Conservation (phyloP, 1,140 invertebrate genomes). For the Bactericera cockerelli region DNA sequence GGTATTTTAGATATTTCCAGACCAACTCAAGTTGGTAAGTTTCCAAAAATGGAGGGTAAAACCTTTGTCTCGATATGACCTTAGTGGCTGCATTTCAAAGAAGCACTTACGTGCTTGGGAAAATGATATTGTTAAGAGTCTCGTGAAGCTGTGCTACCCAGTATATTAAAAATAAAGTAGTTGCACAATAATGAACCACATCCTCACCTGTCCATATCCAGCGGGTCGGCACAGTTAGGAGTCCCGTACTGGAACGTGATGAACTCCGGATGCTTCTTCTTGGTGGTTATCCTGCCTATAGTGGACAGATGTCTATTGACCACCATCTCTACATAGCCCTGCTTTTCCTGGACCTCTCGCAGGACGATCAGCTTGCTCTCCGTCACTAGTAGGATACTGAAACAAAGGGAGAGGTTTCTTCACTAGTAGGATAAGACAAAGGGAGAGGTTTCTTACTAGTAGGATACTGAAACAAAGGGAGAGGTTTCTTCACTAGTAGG, state of each 20-base stretch:
- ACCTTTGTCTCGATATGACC: too few relatives aligned
- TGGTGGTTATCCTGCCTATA: constrained; percentile 91
- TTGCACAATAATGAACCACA: neutral
- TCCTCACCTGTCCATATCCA: constrained; percentile 61
- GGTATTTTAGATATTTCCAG: too few relatives aligned
- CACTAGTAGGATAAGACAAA: constrained; percentile 9
- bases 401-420: too few relatives aligned
- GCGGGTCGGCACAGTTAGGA: constrained; percentile 41
- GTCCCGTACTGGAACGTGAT: constrained; percentile 91
- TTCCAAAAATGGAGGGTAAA: too few relatives aligned
- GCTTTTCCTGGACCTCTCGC: constrained; percentile 32
- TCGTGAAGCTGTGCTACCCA: too few relatives aligned
- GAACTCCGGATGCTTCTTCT: constrained; percentile 80
- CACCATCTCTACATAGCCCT: constrained; percentile 63
- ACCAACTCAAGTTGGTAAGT: too few relatives aligned
- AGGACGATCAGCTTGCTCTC: too few relatives aligned
- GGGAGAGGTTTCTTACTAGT: constrained; percentile 2
- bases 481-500: too few relatives aligned
- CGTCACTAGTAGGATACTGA: neutral
- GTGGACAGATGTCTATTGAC: constrained; percentile 68
- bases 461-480: too few relatives aligned
- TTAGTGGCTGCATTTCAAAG: too few relatives aligned
- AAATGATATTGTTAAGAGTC: too few relatives aligned
- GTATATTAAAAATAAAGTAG: constrained; percentile 1
- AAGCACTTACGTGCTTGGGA: too few relatives aligned